Base-by-base conservation (phyloP, 2,113 vertebrate species). In the Chionomys nivalis region DNA sequence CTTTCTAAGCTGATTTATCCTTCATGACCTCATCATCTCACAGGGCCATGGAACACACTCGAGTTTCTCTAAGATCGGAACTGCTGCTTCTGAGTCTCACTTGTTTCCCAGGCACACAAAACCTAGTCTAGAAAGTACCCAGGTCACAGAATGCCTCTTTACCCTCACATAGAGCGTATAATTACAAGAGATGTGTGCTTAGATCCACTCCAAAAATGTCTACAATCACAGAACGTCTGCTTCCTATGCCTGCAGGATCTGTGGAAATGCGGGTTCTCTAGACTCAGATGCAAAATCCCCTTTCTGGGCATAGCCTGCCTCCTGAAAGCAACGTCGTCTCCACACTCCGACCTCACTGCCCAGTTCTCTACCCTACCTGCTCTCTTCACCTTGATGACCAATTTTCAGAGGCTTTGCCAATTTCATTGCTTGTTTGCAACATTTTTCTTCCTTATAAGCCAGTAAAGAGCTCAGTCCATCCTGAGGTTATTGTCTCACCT, bases 181-280 rank as follows among this genome's bases (percentile, higher is more conserved):
- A 3, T 39, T 72, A 31, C 55, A 42, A 36, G 36, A n/a, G 6
- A 9, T 13, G 52, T 9, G 9, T 39, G 44, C 23, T 77, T 77
- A 49, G 52, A 58, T 2, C 7, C 21, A 24, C n/a, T 73, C n/a
- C 21, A 44, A 1, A 1, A 2, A 58, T 31, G 19, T 85, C 75
- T 36, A 19, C 7, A 1, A 24, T 33, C 76, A 36, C 0, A 0
- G 13, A 14, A 7, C 23, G 52, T 42, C 13, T 52, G 58, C 31
- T 19, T 28, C 24, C n/a, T 55, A 72, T 36, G 10, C 75, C 28
- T n/a, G 61, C 23, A 36, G n/a, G 7, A n/a, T 52, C 83, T 19
- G 7, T 0, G 31, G 31, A 39, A 33, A 44, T 6, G 44, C 14
- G 66, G 16, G 8, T 1, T 21, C 42, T 12, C 12, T 11, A 47